phyloP scores from a whole-genome alignment of 2,888 invertebrate species.

The Agriopis marginaria region DNA sequence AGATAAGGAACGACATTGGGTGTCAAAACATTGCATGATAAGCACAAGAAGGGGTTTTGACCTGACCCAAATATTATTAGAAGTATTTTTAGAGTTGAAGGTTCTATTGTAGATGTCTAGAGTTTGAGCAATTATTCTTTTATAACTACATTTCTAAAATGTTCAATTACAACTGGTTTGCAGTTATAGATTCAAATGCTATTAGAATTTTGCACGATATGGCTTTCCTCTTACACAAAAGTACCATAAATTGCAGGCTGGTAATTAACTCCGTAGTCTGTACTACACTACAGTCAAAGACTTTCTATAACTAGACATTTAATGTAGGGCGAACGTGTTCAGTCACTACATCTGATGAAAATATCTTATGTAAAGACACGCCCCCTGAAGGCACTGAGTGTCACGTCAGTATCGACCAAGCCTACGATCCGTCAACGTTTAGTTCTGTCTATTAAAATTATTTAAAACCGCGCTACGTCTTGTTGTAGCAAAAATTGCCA shows the following conservation, averaged over 20 bases:
- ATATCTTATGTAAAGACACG: too few species aligned
- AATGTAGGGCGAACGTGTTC: too few species aligned
- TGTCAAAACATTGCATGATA: constrained; percentile 48
- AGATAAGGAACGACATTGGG: constrained; percentile 47
- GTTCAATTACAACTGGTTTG: constrained; percentile 8
- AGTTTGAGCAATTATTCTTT: not conserved
- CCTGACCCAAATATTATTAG: constrained; percentile 42
- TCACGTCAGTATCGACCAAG: too few species aligned
- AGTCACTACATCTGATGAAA: too few species aligned
- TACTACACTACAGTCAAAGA: too few species aligned
- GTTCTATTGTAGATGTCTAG: constrained; percentile 9
- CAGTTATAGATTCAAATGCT: not conserved
- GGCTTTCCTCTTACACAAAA: not conserved
- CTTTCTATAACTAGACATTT: too few species aligned
- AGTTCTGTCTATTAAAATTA: too few species aligned
- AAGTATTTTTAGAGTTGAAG: constrained; percentile 17
- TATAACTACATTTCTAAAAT: constrained; percentile 2
- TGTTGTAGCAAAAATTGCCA: too few species aligned
- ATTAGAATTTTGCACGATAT: constrained; percentile 7
- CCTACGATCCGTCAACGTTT: too few species aligned
- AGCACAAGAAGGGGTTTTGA: constrained; percentile 27
- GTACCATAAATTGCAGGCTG: constrained; percentile 9
- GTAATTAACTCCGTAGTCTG: constrained; percentile 4
- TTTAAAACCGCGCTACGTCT: too few species aligned
- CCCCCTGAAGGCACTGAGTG: too few species aligned